Conservation (phyloP, 2,888 invertebrate genomes). For the Hirtodrosophila duncani region DNA sequence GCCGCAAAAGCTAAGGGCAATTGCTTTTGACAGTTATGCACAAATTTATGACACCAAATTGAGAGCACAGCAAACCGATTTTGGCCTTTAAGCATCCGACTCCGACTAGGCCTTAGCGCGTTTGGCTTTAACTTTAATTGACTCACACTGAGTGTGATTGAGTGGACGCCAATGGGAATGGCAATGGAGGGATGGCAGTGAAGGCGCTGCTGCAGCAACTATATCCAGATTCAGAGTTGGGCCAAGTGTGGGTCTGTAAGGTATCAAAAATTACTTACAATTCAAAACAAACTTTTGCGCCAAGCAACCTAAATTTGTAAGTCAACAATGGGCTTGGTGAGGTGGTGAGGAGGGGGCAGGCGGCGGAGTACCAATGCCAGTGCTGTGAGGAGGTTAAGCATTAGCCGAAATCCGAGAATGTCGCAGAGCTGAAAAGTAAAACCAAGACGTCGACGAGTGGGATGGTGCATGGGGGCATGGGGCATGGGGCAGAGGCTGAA, state of each 20-base stretch:
- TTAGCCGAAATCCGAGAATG: conserved; percentile 68
- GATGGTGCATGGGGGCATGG: not conserved
- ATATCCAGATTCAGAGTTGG: conserved; percentile 45
- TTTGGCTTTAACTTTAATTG: conserved; percentile 55
- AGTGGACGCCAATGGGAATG: too few species aligned
- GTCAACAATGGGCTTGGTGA: conserved; percentile 54
- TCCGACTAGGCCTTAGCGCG: conserved; percentile 21
- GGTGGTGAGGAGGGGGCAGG: not conserved
- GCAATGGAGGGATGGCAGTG: too few species aligned
- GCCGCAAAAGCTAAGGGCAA: conserved; percentile 72
- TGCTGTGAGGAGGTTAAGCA: conserved; percentile 36
- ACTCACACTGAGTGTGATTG: conserved; percentile 49
- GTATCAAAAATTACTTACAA: conserved; percentile 71
- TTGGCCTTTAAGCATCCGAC: conserved; percentile 10
- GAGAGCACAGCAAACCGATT: too few species aligned
- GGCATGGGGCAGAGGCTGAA: not conserved
- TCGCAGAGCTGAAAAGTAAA: conserved; percentile 63
- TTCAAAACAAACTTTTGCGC: conserved; percentile 70
- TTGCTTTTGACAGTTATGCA: conserved; percentile 73
- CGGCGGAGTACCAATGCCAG: too few species aligned
- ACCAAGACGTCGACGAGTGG: conserved; percentile 29
- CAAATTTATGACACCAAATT: conserved; percentile 71
- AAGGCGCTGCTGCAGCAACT: too few species aligned
- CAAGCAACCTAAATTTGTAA: conserved; percentile 70
- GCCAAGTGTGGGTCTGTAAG: conserved; percentile 51